Conservation (phyloP, 2,888 invertebrate genomes). For the Sarcophaga rosellei region DNA sequence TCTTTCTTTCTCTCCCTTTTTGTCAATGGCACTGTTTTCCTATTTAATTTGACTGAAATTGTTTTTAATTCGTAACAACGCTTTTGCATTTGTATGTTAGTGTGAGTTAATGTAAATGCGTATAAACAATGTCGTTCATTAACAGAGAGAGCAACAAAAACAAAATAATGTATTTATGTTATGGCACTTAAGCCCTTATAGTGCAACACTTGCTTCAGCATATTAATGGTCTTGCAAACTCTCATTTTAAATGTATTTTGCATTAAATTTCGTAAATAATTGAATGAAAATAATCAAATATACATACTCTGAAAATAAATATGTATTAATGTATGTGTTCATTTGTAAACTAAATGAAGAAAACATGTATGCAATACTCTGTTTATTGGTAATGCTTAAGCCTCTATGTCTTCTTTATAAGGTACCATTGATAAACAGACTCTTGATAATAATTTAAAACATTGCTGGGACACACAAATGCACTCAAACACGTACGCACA, state of each 20-base stretch:
- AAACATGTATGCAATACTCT: too few species aligned
- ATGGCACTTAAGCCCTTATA: too few species aligned
- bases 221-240: constrained; percentile 56
- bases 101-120: not conserved
- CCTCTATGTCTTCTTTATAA: too few species aligned
- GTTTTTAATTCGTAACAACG: not conserved
- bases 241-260: constrained; percentile 46
- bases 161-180: too few species aligned
- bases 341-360: too few species aligned
- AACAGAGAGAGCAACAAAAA: constrained; percentile 45
- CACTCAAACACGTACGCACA: not conserved
- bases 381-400: too few species aligned
- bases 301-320: too few species aligned
- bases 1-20: not conserved
- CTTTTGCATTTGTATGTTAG: too few species aligned
- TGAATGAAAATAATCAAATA: not conserved
- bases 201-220: constrained; percentile 63
- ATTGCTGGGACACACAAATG: constrained; percentile 42
- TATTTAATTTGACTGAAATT: constrained; percentile 19
- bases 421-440: constrained; percentile 46
- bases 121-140: constrained; percentile 25
- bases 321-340: too few species aligned
- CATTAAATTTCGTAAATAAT: constrained; percentile 63
- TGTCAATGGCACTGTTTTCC: not conserved
- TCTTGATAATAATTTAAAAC: constrained; percentile 63